Conservation (phyloP, 2,113 vertebrate genomes). For the Perca schrenkii region DNA sequence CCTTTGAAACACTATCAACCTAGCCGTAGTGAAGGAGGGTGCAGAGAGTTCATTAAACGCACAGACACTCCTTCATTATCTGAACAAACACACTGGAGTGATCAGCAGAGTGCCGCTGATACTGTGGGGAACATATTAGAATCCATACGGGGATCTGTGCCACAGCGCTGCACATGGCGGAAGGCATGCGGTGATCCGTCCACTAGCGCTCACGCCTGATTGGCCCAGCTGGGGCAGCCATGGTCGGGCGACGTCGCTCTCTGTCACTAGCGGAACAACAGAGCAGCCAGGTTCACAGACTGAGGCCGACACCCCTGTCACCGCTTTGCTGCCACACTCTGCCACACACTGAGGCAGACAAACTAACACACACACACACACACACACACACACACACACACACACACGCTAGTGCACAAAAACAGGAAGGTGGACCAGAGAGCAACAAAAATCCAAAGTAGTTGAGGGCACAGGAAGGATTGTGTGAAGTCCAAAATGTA, state of each 20-base stretch:
- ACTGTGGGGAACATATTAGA: conserved; percentile 50
- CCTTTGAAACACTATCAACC: conserved; percentile 24
- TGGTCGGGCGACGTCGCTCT: conserved; percentile 63
- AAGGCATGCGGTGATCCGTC: conserved; percentile 53
- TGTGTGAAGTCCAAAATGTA: neutral
- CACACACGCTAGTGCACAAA: neutral
- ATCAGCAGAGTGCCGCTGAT: conserved; percentile 30
- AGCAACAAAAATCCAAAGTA: neutral
- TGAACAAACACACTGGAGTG: conserved; percentile 12
- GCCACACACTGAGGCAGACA: conserved; percentile 12
- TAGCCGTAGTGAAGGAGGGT: conserved; percentile 3
- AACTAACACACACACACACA: no score
- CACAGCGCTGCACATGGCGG: conserved; percentile 63
- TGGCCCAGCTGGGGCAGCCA: conserved; percentile 63
- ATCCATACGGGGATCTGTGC: conserved; percentile 72
- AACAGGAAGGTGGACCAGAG: conserved; percentile 12
- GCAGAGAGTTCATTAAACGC: conserved; percentile 28
- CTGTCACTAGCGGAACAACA: conserved; percentile 59
- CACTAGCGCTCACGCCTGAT: conserved; percentile 69
- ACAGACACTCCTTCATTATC: conserved; percentile 44
- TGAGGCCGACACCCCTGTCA: conserved; percentile 58
- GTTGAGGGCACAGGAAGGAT: neutral
- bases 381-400: neutral
- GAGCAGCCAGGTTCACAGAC: conserved; percentile 73
- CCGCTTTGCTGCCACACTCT: conserved; percentile 33